phyloP scores from a whole-genome alignment of 2,797 vertebrate genomes.

The Arrhamphus sclerolepis region DNA sequence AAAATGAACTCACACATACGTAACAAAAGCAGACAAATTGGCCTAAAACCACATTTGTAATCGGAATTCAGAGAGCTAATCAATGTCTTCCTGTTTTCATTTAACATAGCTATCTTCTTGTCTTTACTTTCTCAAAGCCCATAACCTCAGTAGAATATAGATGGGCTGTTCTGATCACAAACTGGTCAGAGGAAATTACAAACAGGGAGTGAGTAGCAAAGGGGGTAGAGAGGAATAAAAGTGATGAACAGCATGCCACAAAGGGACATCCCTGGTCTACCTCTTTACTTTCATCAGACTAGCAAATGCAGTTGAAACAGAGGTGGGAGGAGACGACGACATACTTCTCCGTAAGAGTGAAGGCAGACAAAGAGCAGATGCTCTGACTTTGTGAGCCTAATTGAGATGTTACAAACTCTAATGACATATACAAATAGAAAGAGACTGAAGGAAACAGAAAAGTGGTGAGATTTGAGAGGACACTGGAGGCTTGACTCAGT shows the following conservation, averaged over 20 bases:
- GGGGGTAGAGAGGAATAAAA: conserved; percentile 30
- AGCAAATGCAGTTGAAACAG: conserved; percentile 28
- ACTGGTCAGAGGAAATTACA: conserved; percentile 55
- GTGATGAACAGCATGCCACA: conserved; percentile 3
- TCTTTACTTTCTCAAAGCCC: conserved; percentile 63
- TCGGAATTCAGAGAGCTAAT: conserved; percentile 59
- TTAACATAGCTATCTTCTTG: conserved; percentile 48
- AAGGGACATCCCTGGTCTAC: conserved; percentile 43
- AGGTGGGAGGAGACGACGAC: conserved; percentile 38
- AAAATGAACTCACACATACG: not conserved
- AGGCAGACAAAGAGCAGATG: conserved; percentile 37
- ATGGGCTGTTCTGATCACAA: conserved; percentile 58
- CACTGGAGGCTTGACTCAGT: conserved; percentile 15
- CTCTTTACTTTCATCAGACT: conserved; percentile 51
- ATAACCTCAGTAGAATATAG: conserved; percentile 59
- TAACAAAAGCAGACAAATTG: conserved; percentile 18
- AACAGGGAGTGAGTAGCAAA: conserved; percentile 42
- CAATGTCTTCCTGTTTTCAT: conserved; percentile 65
- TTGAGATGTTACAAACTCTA: conserved; percentile 53
- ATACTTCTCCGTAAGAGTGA: conserved; percentile 49
- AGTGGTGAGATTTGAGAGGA: conserved; percentile 35
- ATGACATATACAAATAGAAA: conserved; percentile 48
- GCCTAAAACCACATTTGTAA: conserved; percentile 31
- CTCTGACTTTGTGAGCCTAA: conserved; percentile 54
- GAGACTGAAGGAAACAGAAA: conserved; percentile 21